Evolutionary conservation across 2,113 vertebrate species (phyloP).

Genomic region (Oophaga pumilio): DNA sequence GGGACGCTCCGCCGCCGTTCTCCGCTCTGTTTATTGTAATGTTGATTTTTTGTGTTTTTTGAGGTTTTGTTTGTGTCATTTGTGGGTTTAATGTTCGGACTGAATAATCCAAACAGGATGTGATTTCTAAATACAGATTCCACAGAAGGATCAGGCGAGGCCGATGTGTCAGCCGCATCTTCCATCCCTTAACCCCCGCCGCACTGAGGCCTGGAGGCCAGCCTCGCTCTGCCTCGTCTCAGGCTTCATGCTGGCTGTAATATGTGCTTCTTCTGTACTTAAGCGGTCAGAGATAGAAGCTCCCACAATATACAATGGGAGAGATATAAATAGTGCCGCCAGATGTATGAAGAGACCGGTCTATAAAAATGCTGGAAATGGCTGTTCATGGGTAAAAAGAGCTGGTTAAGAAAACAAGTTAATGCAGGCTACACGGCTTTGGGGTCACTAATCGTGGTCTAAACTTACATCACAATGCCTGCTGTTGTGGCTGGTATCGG

Average conservation of each 20-base stretch:
- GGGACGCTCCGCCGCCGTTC: not conserved
- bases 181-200: not conserved
- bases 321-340: too few species aligned
- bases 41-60: not conserved
- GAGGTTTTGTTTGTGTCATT: not conserved
- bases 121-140: slow-evolving; percentile 5
- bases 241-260: not conserved
- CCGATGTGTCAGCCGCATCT: not conserved
- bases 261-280: too few species aligned
- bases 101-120: slow-evolving; percentile 11
- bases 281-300: too few species aligned
- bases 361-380: too few species aligned
- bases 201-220: not conserved
- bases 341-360: too few species aligned
- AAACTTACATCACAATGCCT: too few species aligned
- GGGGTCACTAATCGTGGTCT: too few species aligned
- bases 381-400: too few species aligned
- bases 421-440: too few species aligned
- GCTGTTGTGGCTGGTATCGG: too few species aligned
- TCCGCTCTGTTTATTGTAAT: not conserved
- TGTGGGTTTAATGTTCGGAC: not conserved
- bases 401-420: too few species aligned
- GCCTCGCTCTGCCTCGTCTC: not conserved
- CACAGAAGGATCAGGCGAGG: not conserved
- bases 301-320: too few species aligned